These are phyloP conservation scores for Drosophila orena DNA, from an alignment of 1,140 invertebrate species.

Conservation along the genomic window DNA sequence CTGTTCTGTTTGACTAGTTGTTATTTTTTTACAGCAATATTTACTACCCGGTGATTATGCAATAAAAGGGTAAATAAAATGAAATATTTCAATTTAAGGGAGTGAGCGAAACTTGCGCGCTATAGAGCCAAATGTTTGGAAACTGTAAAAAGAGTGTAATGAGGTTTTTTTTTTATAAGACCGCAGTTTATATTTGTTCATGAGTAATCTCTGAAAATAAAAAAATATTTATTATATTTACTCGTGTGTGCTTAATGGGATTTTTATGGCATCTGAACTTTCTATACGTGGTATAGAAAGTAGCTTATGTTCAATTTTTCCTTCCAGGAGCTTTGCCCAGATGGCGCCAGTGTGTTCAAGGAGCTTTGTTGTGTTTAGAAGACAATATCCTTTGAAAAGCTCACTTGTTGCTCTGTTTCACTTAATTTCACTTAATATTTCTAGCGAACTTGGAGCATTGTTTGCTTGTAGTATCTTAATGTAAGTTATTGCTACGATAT, in stretches of 20 bases:
- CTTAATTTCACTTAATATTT: no score
- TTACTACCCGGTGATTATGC: conserved; percentile 4
- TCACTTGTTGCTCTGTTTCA: conserved; percentile 50
- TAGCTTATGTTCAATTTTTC: conserved; percentile 8
- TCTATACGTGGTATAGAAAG: conserved; percentile 44
- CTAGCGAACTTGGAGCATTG: not conserved
- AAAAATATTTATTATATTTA: conserved; percentile 34
- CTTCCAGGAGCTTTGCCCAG: conserved; percentile 44
- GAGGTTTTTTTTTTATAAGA: conserved; percentile 3
- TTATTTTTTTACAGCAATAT: conserved; percentile 37
- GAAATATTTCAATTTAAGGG: conserved; percentile 8
- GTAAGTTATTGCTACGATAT: conserved; percentile 8
- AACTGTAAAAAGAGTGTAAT: conserved; percentile 27
- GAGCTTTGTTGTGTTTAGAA: conserved; percentile 53
- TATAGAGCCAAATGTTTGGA: conserved; percentile 15
- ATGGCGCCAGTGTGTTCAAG: conserved; percentile 38
- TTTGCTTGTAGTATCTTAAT: not conserved
- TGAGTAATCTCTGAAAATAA: conserved; percentile 27
- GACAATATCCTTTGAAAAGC: conserved; percentile 30
- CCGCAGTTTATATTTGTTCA: conserved; percentile 41
- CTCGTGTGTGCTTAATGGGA: conserved; percentile 17
- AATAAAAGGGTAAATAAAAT: conserved; percentile 23
- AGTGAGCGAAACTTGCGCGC: not conserved
- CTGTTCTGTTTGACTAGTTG: conserved; percentile 56
- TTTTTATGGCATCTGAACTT: conserved; percentile 46